Evolutionary conservation across 2,113 vertebrate species (phyloP).

Genomic region (Pristiophorus japonicus): DNA sequence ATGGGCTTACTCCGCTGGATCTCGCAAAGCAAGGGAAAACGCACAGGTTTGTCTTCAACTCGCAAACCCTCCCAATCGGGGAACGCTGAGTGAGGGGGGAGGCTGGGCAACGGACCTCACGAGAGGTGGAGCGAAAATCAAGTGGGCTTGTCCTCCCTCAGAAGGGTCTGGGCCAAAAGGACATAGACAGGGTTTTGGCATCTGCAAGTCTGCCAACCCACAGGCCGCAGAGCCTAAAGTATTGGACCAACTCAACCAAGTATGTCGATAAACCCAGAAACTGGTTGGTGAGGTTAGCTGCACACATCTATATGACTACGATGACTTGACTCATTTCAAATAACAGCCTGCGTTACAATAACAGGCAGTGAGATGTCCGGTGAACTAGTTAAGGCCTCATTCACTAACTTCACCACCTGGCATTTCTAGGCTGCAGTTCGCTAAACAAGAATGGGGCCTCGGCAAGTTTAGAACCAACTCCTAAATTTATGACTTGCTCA

Average conservation of each 20-base stretch:
- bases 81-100: not conserved
- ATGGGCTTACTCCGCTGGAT: conserved; percentile 59
- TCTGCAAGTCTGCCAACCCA: not conserved
- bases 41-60: conserved; percentile 52
- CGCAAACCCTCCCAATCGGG: not conserved
- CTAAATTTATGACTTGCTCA: not conserved
- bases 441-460: not conserved
- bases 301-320: too few relatives aligned
- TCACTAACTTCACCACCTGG: not conserved
- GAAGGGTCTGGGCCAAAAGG: not conserved
- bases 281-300: not conserved
- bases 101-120: too few relatives aligned
- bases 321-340: not conserved
- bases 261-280: not conserved
- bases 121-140: not conserved
- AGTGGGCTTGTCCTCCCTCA: not conserved
- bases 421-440: not conserved
- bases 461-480: not conserved
- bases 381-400: not conserved
- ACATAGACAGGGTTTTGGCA: not conserved
- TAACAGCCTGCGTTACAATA: not conserved
- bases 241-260: not conserved
- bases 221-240: not conserved
- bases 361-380: not conserved
- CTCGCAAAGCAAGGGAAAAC: conserved; percentile 61